Evolutionary conservation across 1,140 invertebrate genomes (phyloP), one percentile per base, ranked within the genome.

Genomic region (Gryllus bimaculatus): DNA sequence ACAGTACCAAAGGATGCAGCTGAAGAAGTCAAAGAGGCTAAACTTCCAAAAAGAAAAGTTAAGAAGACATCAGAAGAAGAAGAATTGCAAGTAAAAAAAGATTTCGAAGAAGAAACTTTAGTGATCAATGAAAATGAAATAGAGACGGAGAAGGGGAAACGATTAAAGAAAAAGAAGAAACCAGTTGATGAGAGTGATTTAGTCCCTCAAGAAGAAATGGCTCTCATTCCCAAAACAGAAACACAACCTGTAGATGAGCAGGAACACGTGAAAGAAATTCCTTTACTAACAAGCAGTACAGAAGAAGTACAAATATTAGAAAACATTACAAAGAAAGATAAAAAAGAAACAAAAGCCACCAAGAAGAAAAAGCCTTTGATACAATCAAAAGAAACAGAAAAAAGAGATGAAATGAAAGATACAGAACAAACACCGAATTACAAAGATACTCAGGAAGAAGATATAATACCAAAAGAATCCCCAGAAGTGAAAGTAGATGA

Each of bases 21-120:
- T 39, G 75, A 73, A 77, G 77, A 82, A 48, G 83, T 85, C 80
- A 86, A 87, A 82, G 84, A 85, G 81, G 82, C 83, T 21, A 47
- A 75, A 75, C 20, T 12, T 75, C 66, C 66, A 87, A 18, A 39
- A 39, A 39, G 26, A 39, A 39, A 39, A 39, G 26, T 1, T 39
- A 39, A 74, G 81, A 81, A 76, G 81, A 85, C 39, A 0, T 89
- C 88, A 83, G 87, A 86, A 78, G 89, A 89, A 84, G 85, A 86
- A 79, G 86, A 86, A 10, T 82, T 84, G 77, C 86, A 87, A 78
- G 80, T 81, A 48, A 81, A 84, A 8, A 83, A 86, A 80, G 83
- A 84, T 66, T 81, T 81, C 73, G 81, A 85, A 39, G 73, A 74
- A 78, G n/a, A 75, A 78, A 79, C 76, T 74, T 20, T 12, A 77